Conservation (phyloP, 2,113 vertebrate genomes). For the Sylvilagus bachmani region DNA sequence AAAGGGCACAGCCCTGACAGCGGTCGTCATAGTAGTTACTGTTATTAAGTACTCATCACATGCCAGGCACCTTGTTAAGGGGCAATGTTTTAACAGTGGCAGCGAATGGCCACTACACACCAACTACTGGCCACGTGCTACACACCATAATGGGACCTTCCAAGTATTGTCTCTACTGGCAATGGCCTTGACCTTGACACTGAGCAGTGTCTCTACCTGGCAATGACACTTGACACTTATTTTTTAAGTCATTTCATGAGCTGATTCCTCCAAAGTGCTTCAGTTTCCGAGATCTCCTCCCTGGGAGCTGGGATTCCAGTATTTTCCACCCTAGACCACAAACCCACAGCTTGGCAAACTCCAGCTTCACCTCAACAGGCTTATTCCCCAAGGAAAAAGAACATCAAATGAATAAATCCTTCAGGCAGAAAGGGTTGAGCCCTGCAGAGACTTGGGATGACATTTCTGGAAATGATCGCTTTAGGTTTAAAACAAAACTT, state of each 20-base stretch:
- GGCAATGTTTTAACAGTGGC: not conserved
- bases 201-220: not conserved
- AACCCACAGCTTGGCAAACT: slow-evolving; percentile 38
- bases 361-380: not conserved
- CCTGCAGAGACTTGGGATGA: not conserved
- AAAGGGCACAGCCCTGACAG: not conserved
- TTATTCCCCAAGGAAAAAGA: slow-evolving; percentile 34
- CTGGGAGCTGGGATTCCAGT: not conserved
- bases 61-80: not conserved
- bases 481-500: slow-evolving; percentile 67
- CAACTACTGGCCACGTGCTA: not conserved
- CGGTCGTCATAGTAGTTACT: not conserved
- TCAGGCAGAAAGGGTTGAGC: slow-evolving; percentile 14
- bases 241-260: not conserved
- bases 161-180: not conserved
- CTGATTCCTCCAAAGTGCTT: not conserved
- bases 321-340: not conserved
- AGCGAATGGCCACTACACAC: not conserved
- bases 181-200: not conserved
- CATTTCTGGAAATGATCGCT: slow-evolving; percentile 62
- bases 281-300: not conserved
- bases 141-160: not conserved
- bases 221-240: not conserved
- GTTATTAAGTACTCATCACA: not conserved
- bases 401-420: slow-evolving; percentile 37